A percentile compares a stretch with the other conserved stretches of the same genome.
These are phyloP conservation scores for Corythornis vintsioides DNA, from an alignment of 2,113 vertebrate species.

Conservation along the genomic window DNA sequence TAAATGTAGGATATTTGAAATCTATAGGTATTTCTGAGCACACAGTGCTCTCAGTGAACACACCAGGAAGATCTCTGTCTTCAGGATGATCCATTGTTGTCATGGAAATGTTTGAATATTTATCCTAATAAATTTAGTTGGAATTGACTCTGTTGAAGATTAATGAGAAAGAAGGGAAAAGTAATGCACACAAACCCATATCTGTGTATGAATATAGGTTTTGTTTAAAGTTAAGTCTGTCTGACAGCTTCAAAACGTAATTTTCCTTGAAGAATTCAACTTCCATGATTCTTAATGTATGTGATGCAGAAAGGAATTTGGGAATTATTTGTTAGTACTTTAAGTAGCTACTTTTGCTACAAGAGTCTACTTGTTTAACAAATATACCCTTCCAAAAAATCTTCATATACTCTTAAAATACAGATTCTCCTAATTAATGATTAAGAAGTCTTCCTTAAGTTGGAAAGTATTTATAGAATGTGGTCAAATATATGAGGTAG, in stretches of 20 bases:
- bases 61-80: neutral
- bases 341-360: neutral
- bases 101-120: neutral
- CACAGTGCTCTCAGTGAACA: neutral
- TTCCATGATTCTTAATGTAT: neutral
- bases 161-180: neutral
- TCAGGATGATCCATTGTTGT: neutral
- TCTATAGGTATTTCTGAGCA: neutral
- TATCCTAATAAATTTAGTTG: neutral
- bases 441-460: neutral
- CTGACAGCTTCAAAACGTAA: neutral
- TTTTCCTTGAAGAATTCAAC: neutral
- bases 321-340: neutral
- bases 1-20: neutral
- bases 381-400: neutral
- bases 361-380: neutral
- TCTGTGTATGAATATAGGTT: neutral
- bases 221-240: neutral
- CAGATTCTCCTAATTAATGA: neutral
- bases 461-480: neutral
- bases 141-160: neutral
- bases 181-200: rapidly evolving
- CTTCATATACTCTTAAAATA: neutral
- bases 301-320: neutral
- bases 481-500: neutral